Evolutionary conservation across 2,113 vertebrate genomes (phyloP).

Genomic region (Equus przewalskii): DNA sequence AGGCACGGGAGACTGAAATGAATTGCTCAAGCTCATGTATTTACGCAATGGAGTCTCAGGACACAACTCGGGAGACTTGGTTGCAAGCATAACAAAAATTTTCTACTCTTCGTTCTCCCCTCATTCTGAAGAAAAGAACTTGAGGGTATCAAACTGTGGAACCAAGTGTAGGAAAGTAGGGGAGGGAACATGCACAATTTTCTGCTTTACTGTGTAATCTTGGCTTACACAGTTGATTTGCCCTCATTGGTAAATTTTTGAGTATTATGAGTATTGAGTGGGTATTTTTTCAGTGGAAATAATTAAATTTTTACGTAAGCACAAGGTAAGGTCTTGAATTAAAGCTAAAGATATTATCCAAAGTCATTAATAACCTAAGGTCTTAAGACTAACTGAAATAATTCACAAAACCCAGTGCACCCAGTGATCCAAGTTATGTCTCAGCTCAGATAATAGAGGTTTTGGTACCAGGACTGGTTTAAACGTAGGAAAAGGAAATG

Average conservation of each 20-base stretch:
- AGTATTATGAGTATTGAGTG: background rate
- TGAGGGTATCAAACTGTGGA: background rate
- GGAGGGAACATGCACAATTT: accelerated
- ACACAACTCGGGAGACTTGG: background rate
- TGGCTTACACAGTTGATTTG: background rate
- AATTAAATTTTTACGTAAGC: background rate
- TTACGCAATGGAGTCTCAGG: background rate
- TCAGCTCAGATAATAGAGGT: background rate
- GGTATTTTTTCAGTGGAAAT: background rate
- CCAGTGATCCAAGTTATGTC: background rate
- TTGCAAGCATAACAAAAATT: background rate
- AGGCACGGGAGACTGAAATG: background rate
- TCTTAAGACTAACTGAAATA: background rate
- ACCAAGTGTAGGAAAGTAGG: background rate
- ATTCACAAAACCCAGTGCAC: background rate
- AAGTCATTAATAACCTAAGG: background rate
- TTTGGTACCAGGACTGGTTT: background rate
- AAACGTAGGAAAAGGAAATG: background rate
- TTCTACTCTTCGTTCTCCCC: background rate
- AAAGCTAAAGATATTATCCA: background rate
- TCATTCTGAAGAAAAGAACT: background rate
- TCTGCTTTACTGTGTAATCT: background rate
- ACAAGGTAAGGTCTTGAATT: background rate
- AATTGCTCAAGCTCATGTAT: background rate
- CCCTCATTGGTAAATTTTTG: background rate